Evolutionary conservation across 2,888 invertebrate genomes (phyloP).

Genomic region (Eudasyphora cyanicolor): DNA sequence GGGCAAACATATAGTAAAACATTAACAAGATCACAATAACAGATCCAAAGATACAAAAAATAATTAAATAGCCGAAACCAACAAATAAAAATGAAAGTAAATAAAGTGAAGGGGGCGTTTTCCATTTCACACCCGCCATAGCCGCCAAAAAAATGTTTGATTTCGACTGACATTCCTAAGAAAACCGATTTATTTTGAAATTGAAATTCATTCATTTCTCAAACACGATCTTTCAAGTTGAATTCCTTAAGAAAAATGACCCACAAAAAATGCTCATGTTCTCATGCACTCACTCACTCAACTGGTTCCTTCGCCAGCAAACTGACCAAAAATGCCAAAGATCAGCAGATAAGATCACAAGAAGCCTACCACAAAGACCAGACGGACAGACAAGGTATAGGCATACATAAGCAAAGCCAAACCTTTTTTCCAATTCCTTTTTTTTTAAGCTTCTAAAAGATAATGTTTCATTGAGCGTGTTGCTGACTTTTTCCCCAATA

Average conservation of each 20-base stretch:
- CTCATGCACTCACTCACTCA: neutral
- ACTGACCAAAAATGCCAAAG: conserved; percentile 35
- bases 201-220: conserved; percentile 59
- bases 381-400: neutral
- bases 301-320: conserved; percentile 22
- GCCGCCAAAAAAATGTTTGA: neutral
- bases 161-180: conserved; percentile 43
- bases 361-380: conserved; percentile 29
- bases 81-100: neutral
- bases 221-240: conserved; percentile 11
- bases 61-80: neutral
- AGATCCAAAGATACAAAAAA: no score
- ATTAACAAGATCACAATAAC: conserved; percentile 25
- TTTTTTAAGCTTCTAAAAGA: neutral
- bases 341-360: conserved; percentile 60
- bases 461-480: neutral
- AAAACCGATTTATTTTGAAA: conserved; percentile 60
- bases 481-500: neutral
- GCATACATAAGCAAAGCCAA: conserved; percentile 23
- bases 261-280: conserved; percentile 2
- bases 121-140: neutral
- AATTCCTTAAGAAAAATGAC: conserved; percentile 51
- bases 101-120: neutral
- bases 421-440: conserved; percentile 5
- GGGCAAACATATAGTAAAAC: neutral